Base-by-base conservation (phyloP, 2,113 vertebrate genomes). In the Sylvilagus bachmani region DNA sequence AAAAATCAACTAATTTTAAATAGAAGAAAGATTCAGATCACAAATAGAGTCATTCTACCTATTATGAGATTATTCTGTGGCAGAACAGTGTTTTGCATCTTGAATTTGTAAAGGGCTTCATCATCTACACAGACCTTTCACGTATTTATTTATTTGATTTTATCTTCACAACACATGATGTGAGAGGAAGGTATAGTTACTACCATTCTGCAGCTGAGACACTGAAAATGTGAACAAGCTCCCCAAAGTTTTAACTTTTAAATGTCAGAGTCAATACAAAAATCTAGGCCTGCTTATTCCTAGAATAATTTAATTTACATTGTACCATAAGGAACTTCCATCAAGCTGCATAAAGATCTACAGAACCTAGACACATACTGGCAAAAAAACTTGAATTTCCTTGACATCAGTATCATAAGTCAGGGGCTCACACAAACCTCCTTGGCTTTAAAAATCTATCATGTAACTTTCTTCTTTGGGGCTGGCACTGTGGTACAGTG, bases 91-190 rank as follows among this genome's bases (percentile, higher is more conserved):
- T 90, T 16, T 70, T 90, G 87, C 53, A 44, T 10, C 67, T 87
- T 69, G 38, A 36, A 83, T 92, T 31, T 96, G 24, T 36, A 90
- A 51, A 81, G 53, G 61, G 67, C 58, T 81, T 51, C 70, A 83
- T 83, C 58, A 90, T 74, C 78, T 85, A 77, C 44, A 88, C 21
- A 85, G 14, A 19, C 8, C 13, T 62, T 95, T 94, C 25, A 64
- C 29, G 44, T 90, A 71, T 49, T 64, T 88, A 67, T 74, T 86
- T 75, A 92, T 92, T 82, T 86, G 31, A 67, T 93, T 87, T 67
- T 79, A 87, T 87, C 55, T 86, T 87, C 55, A 73, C 10, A 82
- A 58, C 11, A 94, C 38, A 53, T 6, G 31, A 19, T 53, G 4
- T 86, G 14, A 77, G 14, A 77, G 49, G n/a, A 89, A 85, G n/a